A percentile compares a stretch with the other conserved stretches of the same genome.
phyloP scores from a whole-genome alignment of 2,888 invertebrate species.

The Meteorus cinctellus region DNA sequence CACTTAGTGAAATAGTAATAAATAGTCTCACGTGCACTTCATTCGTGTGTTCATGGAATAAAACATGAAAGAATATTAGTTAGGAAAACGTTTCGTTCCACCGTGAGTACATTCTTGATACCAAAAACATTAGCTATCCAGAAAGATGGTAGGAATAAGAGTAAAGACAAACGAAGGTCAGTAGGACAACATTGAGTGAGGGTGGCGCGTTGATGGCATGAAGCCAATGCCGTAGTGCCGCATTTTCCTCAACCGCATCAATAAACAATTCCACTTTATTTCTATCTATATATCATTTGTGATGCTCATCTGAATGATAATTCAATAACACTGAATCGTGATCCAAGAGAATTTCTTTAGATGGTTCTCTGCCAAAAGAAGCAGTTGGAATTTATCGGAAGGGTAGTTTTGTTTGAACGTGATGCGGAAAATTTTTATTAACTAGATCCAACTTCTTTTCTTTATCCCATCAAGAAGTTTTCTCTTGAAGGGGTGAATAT shows the following conservation, averaged over 20 bases:
- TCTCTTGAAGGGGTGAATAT: constrained; percentile 6
- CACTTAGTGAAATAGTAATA: not conserved
- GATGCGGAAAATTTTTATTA: constrained; percentile 38
- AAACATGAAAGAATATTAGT: not conserved
- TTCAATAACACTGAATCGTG: constrained; percentile 28
- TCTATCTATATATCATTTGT: constrained; percentile 48
- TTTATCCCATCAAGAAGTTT: constrained; percentile 15
- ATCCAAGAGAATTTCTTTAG: constrained; percentile 22
- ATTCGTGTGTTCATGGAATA: constrained; percentile 2
- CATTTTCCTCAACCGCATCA: constrained; percentile 60
- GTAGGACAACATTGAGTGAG: constrained; percentile 53
- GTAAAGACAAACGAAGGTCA: constrained; percentile 51
- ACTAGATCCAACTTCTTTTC: constrained; percentile 25
- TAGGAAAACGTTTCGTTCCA: not conserved
- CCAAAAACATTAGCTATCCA: constrained; percentile 23
- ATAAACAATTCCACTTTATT: constrained; percentile 48
- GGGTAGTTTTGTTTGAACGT: not conserved
- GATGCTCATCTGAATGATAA: constrained; percentile 30
- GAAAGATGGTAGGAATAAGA: constrained; percentile 36
- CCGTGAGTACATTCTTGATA: constrained; percentile 23
- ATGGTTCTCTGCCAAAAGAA: not conserved
- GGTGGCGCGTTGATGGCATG: constrained; percentile 60
- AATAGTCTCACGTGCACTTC: not conserved
- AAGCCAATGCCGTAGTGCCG: constrained; percentile 67
- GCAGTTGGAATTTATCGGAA: constrained; percentile 10